phyloP scores from a whole-genome alignment of 2,888 invertebrate species.

The Apomyelois bistriatella region DNA sequence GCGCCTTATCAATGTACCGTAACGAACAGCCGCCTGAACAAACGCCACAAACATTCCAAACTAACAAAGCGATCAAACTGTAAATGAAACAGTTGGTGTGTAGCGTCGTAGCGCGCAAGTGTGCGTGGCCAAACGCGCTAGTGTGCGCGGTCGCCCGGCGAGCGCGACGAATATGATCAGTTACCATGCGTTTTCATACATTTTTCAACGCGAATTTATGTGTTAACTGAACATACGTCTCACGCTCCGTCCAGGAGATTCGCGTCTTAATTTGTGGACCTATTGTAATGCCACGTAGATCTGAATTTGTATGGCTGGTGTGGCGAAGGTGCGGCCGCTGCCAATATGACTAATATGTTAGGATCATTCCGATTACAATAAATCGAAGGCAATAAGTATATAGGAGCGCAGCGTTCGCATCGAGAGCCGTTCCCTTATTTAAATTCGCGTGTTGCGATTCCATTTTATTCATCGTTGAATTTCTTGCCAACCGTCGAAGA shows the following conservation, averaged over 20 bases:
- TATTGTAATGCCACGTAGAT: constrained; percentile 40
- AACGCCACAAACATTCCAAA: constrained; percentile 65
- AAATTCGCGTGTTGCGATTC: constrained; percentile 3
- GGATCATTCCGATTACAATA: constrained; percentile 15
- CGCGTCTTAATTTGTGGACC: constrained; percentile 16
- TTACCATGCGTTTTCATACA: constrained; percentile 5
- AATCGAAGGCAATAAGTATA: constrained; percentile 28
- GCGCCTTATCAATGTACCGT: constrained; percentile 32
- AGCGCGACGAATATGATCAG: constrained; percentile 7
- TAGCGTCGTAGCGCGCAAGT: background rate
- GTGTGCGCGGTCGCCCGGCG: background rate
- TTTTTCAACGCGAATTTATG: background rate
- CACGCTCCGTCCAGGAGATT: constrained; percentile 1
- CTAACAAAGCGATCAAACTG: constrained; percentile 37
- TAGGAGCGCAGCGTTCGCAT: constrained; percentile 19
- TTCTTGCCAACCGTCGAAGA: constrained; percentile 8
- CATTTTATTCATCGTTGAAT: background rate
- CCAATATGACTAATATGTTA: constrained; percentile 16
- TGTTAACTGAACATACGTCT: background rate
- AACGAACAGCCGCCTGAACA: constrained; percentile 48
- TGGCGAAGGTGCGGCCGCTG: background rate
- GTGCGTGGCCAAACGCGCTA: background rate
- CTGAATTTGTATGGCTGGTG: constrained; percentile 42
- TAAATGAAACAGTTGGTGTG: constrained; percentile 19
- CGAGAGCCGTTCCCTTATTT: constrained; percentile 14